phyloP scores from a whole-genome alignment of 2,888 invertebrate genomes.

The Resseliella maxima region DNA sequence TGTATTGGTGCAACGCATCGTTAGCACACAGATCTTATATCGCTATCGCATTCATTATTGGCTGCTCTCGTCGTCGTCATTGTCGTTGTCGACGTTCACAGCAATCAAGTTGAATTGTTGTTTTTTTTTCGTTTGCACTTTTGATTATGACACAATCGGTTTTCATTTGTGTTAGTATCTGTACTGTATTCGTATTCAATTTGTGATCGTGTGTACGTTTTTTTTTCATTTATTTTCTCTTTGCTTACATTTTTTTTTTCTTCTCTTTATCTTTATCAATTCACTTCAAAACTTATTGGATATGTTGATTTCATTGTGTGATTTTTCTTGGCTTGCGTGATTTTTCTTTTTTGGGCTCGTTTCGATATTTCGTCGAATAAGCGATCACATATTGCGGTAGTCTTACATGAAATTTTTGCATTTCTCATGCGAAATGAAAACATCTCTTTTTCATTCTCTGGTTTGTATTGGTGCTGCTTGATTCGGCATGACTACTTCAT shows the following conservation, averaged over 20 bases:
- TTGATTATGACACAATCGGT: slow-evolving; percentile 48
- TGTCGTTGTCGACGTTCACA: neutral
- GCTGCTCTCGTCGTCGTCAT: neutral
- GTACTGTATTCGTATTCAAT: neutral
- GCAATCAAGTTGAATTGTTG: neutral
- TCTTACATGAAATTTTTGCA: neutral
- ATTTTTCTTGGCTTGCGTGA: neutral
- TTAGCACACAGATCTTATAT: neutral
- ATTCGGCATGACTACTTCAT: neutral
- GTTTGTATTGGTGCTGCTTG: neutral
- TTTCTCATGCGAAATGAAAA: neutral
- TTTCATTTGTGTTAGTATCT: neutral
- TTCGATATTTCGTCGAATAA: neutral
- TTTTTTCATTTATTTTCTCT: neutral
- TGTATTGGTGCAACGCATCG: slow-evolving; percentile 43
- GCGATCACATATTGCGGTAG: slow-evolving; percentile 18
- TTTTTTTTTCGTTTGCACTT: neutral
- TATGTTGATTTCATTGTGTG: neutral
- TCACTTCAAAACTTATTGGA: neutral
- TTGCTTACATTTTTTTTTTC: neutral
- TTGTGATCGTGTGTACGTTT: neutral
- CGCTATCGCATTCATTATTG: neutral
- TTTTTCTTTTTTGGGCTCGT: neutral
- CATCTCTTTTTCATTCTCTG: neutral
- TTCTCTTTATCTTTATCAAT: neutral